phyloP scores from a whole-genome alignment of 30 jellyfish, hydroid and myxozoan genomes.

The Aurelia sp. region DNA sequence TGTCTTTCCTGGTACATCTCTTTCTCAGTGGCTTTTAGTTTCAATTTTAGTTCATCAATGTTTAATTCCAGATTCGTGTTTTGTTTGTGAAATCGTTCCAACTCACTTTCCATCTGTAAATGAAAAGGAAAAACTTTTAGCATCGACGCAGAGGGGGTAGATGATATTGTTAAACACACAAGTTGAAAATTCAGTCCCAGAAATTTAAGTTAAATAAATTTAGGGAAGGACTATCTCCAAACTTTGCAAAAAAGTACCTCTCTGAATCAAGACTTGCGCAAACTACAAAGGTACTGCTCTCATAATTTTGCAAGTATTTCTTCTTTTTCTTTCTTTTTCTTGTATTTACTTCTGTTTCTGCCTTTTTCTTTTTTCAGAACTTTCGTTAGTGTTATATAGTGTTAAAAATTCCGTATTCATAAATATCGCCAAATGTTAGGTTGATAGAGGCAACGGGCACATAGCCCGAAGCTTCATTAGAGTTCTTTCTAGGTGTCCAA shows the following conservation, averaged over 20 bases:
- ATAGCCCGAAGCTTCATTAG: no score
- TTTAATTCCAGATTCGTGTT: constrained; percentile 90
- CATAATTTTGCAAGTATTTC: no score
- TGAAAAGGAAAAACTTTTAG: background rate
- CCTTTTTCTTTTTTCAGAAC: no score
- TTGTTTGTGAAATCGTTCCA: constrained; percentile 97
- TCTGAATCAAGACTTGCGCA: background rate
- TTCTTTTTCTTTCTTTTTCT: no score
- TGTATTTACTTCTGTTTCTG: no score
- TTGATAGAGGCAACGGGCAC: no score
- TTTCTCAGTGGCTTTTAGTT: constrained; percentile 92
- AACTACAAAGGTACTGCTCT: no score
- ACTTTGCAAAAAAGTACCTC: background rate
- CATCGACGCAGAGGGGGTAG: background rate
- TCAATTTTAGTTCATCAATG: constrained; percentile 86
- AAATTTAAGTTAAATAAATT: background rate
- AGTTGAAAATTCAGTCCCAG: background rate
- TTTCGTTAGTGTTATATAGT: no score
- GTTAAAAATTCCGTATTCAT: no score
- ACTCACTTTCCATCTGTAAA: constrained; percentile 96
- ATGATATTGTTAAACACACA: background rate
- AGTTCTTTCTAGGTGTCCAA: no score
- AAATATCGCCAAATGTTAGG: no score
- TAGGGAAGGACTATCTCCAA: background rate
- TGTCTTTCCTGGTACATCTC: constrained; percentile 94